Evolutionary conservation across 2,113 vertebrate species (phyloP).

Genomic region (Halcyon malimbica): DNA sequence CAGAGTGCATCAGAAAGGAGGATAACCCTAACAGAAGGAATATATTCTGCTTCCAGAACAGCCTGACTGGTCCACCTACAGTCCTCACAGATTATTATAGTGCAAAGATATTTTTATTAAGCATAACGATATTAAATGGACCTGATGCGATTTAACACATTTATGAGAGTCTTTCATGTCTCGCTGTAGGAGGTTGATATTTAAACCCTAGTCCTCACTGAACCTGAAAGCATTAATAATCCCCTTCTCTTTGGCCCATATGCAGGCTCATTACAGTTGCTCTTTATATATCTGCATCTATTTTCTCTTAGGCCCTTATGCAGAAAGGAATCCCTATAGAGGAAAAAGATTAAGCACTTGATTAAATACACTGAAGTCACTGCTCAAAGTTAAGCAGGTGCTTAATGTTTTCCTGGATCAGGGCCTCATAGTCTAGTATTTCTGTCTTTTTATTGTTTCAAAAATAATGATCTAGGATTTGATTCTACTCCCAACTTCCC

Average conservation of each 20-base stretch:
- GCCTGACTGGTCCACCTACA: slow-evolving; percentile 42
- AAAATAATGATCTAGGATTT: not conserved
- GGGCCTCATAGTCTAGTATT: not conserved
- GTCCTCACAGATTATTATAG: slow-evolving; percentile 34
- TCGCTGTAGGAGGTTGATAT: slow-evolving; percentile 42
- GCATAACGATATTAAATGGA: slow-evolving; percentile 66
- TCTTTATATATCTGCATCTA: slow-evolving; percentile 55
- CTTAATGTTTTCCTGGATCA: slow-evolving; percentile 31
- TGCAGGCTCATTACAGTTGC: slow-evolving; percentile 56
- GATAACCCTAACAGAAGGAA: slow-evolving; percentile 10
- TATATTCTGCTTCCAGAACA: slow-evolving; percentile 15
- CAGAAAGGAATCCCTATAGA: slow-evolving; percentile 49
- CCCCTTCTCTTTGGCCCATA: slow-evolving; percentile 63
- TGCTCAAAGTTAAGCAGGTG: slow-evolving; percentile 55
- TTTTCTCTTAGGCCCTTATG: slow-evolving; percentile 63
- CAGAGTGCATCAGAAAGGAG: not conserved
- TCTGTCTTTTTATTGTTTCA: not conserved
- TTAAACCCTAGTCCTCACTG: slow-evolving; percentile 55
- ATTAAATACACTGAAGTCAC: slow-evolving; percentile 50
- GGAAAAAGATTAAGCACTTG: slow-evolving; percentile 64
- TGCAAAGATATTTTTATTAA: slow-evolving; percentile 59
- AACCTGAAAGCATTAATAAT: slow-evolving; percentile 70
- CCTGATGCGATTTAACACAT: slow-evolving; percentile 67
- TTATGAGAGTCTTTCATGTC: slow-evolving; percentile 66
- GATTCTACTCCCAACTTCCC: not conserved